Base-by-base conservation (phyloP, 2,888 invertebrate species). In the Anoplius nigerrimus region DNA sequence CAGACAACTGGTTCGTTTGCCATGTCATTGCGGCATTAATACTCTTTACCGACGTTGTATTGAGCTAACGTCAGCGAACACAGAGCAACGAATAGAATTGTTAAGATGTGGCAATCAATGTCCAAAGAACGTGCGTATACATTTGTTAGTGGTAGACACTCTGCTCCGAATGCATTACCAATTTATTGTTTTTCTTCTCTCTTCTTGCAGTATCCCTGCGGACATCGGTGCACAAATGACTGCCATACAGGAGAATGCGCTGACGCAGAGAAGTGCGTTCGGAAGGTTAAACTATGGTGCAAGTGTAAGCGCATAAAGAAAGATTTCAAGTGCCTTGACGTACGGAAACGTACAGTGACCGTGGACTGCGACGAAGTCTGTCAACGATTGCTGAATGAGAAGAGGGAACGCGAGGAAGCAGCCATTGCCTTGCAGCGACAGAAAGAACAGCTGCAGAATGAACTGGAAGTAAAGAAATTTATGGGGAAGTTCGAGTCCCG, bases 11-110 rank as follows among this genome's bases (percentile, higher is more conserved):
- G 90, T 95, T 24, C 91, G 94, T 81, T 86, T 94, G 57, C 90
- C 92, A 43, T 98, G 98, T 80, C 95, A 97, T 86, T 98, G 98
- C 85, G 93, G 93, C 0, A 90, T 96, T 4, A 93, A 93, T 62
- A 93, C 94, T 74, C 90, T 95, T 2, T 94, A 95, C 81, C 91
- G 95, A 62, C 91, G 92, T 34, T 98, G 98, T 84, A 89, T 89
- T 43, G 93, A 94, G 78, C 92, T 94, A 87, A 90, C 91, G 0
- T 86, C 89, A 1, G 90, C 92, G 15, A 90, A 91, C 55, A 88
- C 87, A 57, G 84, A 86, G 45, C 88, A 87, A 60, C 88, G 90
- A 45, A 89, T 90, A 56, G 86, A 87, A 72, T 82, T 89, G 69
- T 88, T 87, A 53, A 89, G 89, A 64, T 98, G 98, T 86, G 94